Conservation (phyloP, 2,888 invertebrate species). For the Lasioglossum morio region DNA sequence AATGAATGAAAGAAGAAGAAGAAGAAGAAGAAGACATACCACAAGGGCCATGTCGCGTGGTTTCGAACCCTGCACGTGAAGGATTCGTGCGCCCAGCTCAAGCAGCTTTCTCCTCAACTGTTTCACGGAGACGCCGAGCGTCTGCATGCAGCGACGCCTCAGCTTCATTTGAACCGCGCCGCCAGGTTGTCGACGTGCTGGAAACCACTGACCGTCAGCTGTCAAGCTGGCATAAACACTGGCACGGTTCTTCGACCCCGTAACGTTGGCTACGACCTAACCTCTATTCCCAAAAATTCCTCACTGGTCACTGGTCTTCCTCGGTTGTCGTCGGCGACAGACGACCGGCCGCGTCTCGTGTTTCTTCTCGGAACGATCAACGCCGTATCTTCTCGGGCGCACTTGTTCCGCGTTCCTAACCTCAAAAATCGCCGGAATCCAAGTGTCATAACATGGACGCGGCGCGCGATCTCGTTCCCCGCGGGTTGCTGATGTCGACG, state of each 20-base stretch:
- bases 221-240: slow-evolving; percentile 78
- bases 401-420: slow-evolving; percentile 10
- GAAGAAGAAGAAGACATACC: slow-evolving; percentile 72
- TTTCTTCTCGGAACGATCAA: slow-evolving; percentile 1
- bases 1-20: slow-evolving; percentile 20
- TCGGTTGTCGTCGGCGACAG: neutral
- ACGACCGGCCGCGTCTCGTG: neutral
- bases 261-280: slow-evolving; percentile 15
- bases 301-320: slow-evolving; percentile 39
- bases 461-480: neutral
- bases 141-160: slow-evolving; percentile 84
- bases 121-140: slow-evolving; percentile 84
- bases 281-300: slow-evolving; percentile 37
- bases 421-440: neutral
- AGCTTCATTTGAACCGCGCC: slow-evolving; percentile 84
- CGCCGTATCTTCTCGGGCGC: neutral
- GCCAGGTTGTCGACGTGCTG: slow-evolving; percentile 81
- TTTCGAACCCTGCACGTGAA: slow-evolving; percentile 82
- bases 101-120: slow-evolving; percentile 82
- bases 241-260: slow-evolving; percentile 42
- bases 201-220: slow-evolving; percentile 79
- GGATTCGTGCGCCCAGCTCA: slow-evolving; percentile 81
- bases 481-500: slow-evolving; percentile 16
- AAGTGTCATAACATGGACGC: slow-evolving; percentile 29
- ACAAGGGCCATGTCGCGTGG: slow-evolving; percentile 83